Conservation (phyloP, 2,888 invertebrate genomes). For the Macrophya alboannulata region DNA sequence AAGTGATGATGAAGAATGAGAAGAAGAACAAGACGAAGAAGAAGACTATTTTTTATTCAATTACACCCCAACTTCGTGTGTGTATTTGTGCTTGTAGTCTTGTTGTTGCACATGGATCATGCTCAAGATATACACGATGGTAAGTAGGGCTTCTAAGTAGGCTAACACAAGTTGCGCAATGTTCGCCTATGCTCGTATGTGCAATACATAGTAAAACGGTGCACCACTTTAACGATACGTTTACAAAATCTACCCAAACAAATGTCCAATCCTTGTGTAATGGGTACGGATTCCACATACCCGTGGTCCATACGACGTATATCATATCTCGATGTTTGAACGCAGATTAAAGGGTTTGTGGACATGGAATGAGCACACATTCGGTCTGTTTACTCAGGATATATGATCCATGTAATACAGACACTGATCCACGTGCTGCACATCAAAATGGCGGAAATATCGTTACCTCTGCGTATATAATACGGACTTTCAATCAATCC, state of each 20-base stretch:
- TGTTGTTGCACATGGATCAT: conserved; percentile 12
- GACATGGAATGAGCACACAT: not conserved
- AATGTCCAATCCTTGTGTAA: not conserved
- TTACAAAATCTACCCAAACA: not conserved
- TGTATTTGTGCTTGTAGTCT: not conserved
- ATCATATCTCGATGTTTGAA: not conserved
- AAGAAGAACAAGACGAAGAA: not conserved
- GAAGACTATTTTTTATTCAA: not conserved
- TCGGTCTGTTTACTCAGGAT: not conserved
- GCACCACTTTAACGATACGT: not conserved
- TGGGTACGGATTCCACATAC: not conserved
- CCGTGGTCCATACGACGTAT: too few species aligned
- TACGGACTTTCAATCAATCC: not conserved
- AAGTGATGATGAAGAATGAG: too few species aligned
- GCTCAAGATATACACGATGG: not conserved
- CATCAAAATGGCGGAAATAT: not conserved
- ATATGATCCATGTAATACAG: not conserved
- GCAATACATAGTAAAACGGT: not conserved
- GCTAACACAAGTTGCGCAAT: conserved; percentile 32
- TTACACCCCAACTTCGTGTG: not conserved
- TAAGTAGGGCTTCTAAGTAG: conserved; percentile 52
- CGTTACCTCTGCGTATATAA: not conserved
- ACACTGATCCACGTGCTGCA: not conserved
- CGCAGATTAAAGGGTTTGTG: not conserved
- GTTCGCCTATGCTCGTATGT: not conserved